Base-by-base conservation (phyloP, 2,797 vertebrate genomes). In the Lutjanus argentimaculatus region DNA sequence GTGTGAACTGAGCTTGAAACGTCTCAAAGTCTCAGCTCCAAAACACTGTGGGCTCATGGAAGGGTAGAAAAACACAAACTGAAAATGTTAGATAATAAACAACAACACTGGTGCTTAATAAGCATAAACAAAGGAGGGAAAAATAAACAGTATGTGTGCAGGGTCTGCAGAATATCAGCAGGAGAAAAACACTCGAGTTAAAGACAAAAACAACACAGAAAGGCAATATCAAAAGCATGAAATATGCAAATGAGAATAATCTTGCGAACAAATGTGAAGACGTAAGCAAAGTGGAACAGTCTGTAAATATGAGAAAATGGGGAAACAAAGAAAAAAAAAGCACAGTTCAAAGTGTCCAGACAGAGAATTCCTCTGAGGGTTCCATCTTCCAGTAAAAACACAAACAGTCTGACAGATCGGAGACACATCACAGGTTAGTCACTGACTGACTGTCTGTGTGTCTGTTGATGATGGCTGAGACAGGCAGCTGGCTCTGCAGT, bases 211-310 rank as follows among this genome's bases (percentile, higher is more conserved):
- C 19, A 9, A 58, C 19, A 68, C 4, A 51, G 19, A 43, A 43
- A 64, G n/a, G 42, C 48, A 49, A 64, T 51, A 65, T 63, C 8
- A 68, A 61, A 48, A 56, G 61, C 61, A 57, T 49, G 66, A 71
- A 70, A 83, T 36, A 70, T 81, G 74, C 58, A 80, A 77, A 73
- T 66, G 73, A 65, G 30, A 55, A 45, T 63, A 56, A 79, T 71
- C 46, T 30, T 16, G 46, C 25, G 36, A 65, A 63, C 13, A 73
- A 77, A 76, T 40, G 30, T 53, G 63, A 55, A 42, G 45, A 69
- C 17, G 8, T 30, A 46, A 52, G 62, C 51, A 82, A 58, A 71
- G 62, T 19, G 25, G 21, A 63, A 10, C 10, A 12, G 16, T 13
- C 7, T 12, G 65, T 19, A 61, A 61, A 82, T 14, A 19, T 16